Conservation (phyloP, 2,888 invertebrate species). For the Caenorhabditis sp. region DNA sequence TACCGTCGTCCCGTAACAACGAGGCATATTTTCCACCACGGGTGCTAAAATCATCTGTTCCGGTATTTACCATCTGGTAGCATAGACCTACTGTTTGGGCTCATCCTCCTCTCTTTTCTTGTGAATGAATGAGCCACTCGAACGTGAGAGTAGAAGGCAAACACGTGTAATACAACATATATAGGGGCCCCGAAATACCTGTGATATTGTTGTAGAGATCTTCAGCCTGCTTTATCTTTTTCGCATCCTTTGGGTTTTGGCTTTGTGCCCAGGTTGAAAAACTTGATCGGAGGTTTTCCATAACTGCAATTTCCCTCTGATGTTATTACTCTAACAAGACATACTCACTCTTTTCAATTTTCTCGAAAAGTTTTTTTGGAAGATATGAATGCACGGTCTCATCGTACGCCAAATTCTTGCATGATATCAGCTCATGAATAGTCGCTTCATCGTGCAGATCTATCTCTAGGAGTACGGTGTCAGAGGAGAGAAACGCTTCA, state of each 20-base stretch:
- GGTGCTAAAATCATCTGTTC: constrained; percentile 47
- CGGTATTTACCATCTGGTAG: constrained; percentile 37
- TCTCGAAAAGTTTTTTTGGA: constrained; percentile 84
- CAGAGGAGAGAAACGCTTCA: constrained; percentile 85
- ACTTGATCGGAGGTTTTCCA: constrained; percentile 12
- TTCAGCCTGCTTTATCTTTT: constrained; percentile 48
- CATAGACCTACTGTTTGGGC: constrained; percentile 33
- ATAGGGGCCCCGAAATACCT: constrained; percentile 36
- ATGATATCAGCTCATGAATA: constrained; percentile 72
- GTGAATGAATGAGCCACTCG: constrained; percentile 39
- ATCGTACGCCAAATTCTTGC: constrained; percentile 75
- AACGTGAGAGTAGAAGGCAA: constrained; percentile 38
- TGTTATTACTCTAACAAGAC: background rate
- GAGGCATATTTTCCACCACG: too few relatives aligned
- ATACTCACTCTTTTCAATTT: constrained; percentile 84
- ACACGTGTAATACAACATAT: constrained; percentile 37
- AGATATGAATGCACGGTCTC: constrained; percentile 81
- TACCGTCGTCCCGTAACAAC: background rate
- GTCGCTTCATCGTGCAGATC: constrained; percentile 86
- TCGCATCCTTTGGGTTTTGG: constrained; percentile 42
- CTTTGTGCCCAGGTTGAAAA: constrained; percentile 44
- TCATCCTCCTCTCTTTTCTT: constrained; percentile 7
- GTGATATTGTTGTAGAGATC: constrained; percentile 55
- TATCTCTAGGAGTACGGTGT: constrained; percentile 86
- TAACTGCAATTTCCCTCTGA: background rate